Base-by-base conservation (phyloP, 2,113 vertebrate species). In the Ceyx margarethae region DNA sequence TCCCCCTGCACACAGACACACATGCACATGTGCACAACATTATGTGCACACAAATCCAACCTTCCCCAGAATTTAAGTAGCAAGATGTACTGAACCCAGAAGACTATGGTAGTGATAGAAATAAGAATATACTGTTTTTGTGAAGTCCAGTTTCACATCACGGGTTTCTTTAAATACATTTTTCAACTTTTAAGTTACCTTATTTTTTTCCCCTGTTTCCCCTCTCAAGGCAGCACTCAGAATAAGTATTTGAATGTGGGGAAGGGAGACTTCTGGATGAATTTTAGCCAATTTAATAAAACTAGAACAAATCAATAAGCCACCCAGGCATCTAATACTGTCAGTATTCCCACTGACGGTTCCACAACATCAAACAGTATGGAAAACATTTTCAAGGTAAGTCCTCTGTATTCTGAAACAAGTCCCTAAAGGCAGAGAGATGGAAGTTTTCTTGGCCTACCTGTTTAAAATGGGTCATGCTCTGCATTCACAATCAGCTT, bases 261-360 rank as follows among this genome's bases (percentile, higher is more conserved):
- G 73, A 94, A 87, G 61, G 61, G 57, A 93, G 84, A 74, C 57
- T 94, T 92, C 69, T 81, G 93, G 95, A 95, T 89, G 85, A 95
- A 91, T 82, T 95, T 96, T 57, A 90, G 56, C 87, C 62, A 77
- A 68, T 93, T 94, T 94, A 93, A 91, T 94, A 93, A 91, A 95
- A 93, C 94, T 95, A 94, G 92, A 96, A 97, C 93, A 95, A 96
- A 97, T 96, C 96, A 94, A 95, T 95, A 95, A 96, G 87, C 91
- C 96, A 95, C 95, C 89, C 90, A 95, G 91, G 71, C 77, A 83
- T 90, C 96, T 89, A 95, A 95, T 94, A 85, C 92, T 94, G 81
- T 95, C 85, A 87, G 83, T 89, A 90, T 94, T 93, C 93, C 88
- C 87, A 90, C 81, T 72, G 92, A 93, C 15, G 6, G 77, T 82